Evolutionary conservation across 2,113 vertebrate genomes (phyloP).

Genomic region (Daphoenositta chrysoptera): DNA sequence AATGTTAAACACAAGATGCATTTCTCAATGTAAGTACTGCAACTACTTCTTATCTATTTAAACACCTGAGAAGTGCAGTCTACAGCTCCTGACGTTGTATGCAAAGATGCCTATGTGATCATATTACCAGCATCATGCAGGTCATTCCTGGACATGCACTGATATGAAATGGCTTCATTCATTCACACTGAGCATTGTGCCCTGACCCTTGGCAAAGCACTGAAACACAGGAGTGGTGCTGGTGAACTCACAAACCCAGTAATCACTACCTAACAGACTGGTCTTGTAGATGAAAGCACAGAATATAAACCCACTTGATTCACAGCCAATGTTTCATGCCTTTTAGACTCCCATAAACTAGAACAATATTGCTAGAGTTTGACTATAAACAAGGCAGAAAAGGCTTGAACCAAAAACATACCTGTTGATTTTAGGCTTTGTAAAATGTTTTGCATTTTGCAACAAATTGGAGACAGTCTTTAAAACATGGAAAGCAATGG

Average conservation of each 20-base stretch:
- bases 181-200: background rate
- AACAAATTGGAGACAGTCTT: background rate
- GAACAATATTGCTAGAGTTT: background rate
- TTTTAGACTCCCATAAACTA: background rate
- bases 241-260: background rate
- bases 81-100: background rate
- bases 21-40: background rate
- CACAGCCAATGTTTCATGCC: background rate
- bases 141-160: background rate
- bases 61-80: background rate
- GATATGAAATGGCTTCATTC: background rate
- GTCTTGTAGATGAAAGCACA: background rate
- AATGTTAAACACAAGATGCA: background rate
- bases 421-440: background rate
- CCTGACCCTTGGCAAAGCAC: background rate
- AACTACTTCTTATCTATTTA: background rate
- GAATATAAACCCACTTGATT: background rate
- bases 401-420: background rate
- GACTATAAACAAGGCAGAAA: background rate
- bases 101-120: background rate
- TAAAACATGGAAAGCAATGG: background rate
- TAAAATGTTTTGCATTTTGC: background rate
- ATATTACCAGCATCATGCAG: background rate
- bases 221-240: background rate
- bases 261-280: background rate